A percentile compares a stretch with the other conserved stretches of the same genome.
phyloP scores from a whole-genome alignment of 2,113 vertebrate genomes.

The Dasyprocta punctata region DNA sequence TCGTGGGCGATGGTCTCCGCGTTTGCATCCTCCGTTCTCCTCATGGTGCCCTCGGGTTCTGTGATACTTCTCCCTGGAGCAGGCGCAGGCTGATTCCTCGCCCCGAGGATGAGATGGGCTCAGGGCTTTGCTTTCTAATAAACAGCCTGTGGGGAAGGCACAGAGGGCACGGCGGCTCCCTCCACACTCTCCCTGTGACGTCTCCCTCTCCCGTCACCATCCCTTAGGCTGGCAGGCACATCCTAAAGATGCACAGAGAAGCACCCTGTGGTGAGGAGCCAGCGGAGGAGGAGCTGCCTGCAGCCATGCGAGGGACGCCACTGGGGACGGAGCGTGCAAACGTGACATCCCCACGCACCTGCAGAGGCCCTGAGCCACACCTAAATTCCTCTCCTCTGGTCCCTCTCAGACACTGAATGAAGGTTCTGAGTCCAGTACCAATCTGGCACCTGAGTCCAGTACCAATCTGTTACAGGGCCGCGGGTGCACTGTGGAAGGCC shows the following conservation, averaged over 20 bases:
- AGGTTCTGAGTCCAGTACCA: too few relatives aligned
- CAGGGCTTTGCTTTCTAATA: background rate
- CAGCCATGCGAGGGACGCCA: background rate
- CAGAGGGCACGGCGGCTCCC: background rate
- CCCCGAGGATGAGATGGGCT: accelerated
- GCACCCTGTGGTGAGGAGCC: accelerated
- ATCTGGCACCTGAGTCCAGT: too few relatives aligned
- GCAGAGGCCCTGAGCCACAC: background rate
- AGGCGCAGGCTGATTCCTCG: background rate
- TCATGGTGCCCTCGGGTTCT: accelerated
- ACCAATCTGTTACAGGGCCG: too few relatives aligned
- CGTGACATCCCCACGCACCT: accelerated
- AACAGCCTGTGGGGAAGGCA: background rate
- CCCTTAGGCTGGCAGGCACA: background rate
- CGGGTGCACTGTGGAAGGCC: accelerated
- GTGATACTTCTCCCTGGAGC: too few relatives aligned
- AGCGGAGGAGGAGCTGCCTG: background rate
- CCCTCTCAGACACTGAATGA: background rate
- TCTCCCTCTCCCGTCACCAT: accelerated
- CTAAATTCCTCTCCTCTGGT: too few relatives aligned
- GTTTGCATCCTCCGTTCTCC: accelerated
- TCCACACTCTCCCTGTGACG: background rate
- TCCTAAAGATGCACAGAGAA: accelerated
- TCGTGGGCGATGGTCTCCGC: accelerated
- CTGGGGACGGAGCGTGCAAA: background rate